These are phyloP conservation scores for Phenganax stokvisi DNA, from an alignment of 92 coral and sea anemone genomes.

Conservation along the genomic window DNA sequence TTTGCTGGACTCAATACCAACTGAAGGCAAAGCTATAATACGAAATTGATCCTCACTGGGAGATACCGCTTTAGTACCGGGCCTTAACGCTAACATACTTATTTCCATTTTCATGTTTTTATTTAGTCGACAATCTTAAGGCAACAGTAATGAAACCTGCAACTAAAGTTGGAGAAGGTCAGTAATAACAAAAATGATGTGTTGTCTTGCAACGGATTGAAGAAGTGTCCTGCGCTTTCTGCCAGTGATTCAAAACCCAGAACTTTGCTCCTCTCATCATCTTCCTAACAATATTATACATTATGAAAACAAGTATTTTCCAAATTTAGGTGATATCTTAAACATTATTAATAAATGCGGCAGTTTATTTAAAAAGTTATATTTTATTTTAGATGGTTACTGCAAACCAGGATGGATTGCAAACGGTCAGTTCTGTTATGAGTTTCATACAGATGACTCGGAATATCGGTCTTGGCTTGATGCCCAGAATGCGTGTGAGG, in stretches of 20 bases:
- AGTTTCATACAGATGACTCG: conserved; percentile 28
- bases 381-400: conserved; percentile 24
- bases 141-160: neutral
- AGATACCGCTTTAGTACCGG: neutral
- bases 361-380: neutral
- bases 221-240: too few relatives aligned
- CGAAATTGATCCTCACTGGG: conserved; percentile 34
- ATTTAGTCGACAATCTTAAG: neutral
- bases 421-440: conserved; percentile 21
- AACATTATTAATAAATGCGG: neutral
- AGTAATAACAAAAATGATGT: neutral
- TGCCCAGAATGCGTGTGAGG: conserved; percentile 59
- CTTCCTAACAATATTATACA: too few relatives aligned
- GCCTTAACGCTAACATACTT: neutral
- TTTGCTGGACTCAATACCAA: too few relatives aligned
- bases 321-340: neutral
- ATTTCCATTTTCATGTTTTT: neutral
- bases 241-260: too few relatives aligned
- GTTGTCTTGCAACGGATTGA: too few relatives aligned
- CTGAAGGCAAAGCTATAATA: too few relatives aligned
- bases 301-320: neutral
- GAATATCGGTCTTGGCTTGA: conserved; percentile 62
- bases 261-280: too few relatives aligned
- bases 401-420: conserved; percentile 29
- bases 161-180: neutral